Evolutionary conservation across 92 coral and sea anemone genomes (phyloP), one percentile per base, ranked within the genome.

Genomic region (Pocillopora grandis): DNA sequence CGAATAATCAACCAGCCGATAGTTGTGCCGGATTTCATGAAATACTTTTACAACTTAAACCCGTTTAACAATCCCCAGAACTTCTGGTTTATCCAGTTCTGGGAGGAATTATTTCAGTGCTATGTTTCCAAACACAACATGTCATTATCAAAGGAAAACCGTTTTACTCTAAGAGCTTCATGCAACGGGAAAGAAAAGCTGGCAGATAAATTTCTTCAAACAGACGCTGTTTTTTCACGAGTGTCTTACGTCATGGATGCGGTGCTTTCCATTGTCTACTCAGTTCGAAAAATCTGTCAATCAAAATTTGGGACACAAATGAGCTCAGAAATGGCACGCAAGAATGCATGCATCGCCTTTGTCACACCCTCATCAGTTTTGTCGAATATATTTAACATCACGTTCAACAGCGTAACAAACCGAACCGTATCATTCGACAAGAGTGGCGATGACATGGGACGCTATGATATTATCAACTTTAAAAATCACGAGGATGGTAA

Each of bases 161-260:
- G 56, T 1, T 10, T 23, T 36, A 1, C 19, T 37, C 9, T 72
- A 18, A 68, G n/a, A 3, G 19, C 48, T n/a, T 58, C 31, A 63
- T 79, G 83, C 55, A 57, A 74, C 8, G 81, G 92, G 14, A 68
- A 75, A 61, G 76, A 85, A n/a, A 12, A 35, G 49, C 36, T 79
- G 21, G 81, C 83, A 27, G 64, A 71, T 33, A 23, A 70, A 60
- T 36, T 69, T 31, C 66, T 21, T 52, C 52, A 66, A 42, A 75
- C 84, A 12, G 83, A 78, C 52, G 75, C 89, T 18, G 37, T 60
- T 49, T 90, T 91, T 87, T 88, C 92, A 33, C 89, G 90, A 15
- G 93, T 89, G 3, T 76, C 81, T 57, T 89, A 87, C 89, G 94
- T 93, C 48, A 75, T 91, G 12, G 87, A 93, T 90, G 90, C 95